phyloP scores from a whole-genome alignment of 2,888 invertebrate genomes.

The Hirtodrosophila alboralis region DNA sequence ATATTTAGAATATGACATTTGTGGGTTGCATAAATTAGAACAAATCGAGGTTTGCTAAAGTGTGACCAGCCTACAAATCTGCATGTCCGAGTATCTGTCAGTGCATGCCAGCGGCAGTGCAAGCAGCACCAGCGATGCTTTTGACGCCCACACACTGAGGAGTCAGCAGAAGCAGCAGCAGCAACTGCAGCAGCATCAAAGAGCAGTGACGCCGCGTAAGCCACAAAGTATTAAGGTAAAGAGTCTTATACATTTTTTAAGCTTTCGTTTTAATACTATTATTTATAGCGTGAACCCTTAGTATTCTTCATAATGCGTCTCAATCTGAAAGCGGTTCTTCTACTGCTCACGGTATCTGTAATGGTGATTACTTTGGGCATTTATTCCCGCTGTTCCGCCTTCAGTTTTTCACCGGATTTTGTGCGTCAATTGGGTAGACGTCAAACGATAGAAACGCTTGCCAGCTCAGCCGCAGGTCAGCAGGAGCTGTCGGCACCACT shows the following conservation, averaged over 20 bases:
- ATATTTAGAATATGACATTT: slow-evolving; percentile 64
- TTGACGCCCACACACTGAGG: slow-evolving; percentile 26
- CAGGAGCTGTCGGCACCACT: slow-evolving; percentile 42
- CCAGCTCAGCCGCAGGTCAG: slow-evolving; percentile 34
- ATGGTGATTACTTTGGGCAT: slow-evolving; percentile 89
- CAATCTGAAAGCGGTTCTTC: slow-evolving; percentile 90
- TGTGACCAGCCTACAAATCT: slow-evolving; percentile 43
- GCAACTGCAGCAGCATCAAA: slow-evolving; percentile 14
- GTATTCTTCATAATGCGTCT: slow-evolving; percentile 89
- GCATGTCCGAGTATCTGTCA: slow-evolving; percentile 58
- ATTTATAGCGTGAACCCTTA: slow-evolving; percentile 80
- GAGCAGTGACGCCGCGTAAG: slow-evolving; percentile 30
- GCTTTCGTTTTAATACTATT: neutral
- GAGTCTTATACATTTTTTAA: neutral
- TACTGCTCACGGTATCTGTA: slow-evolving; percentile 87
- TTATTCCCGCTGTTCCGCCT: slow-evolving; percentile 91
- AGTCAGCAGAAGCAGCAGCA: slow-evolving; percentile 4
- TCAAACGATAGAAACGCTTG: slow-evolving; percentile 21
- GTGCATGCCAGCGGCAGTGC: slow-evolving; percentile 34
- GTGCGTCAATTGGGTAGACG: slow-evolving; percentile 79
- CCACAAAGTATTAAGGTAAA: slow-evolving; percentile 50
- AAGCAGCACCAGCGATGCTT: slow-evolving; percentile 28
- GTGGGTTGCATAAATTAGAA: slow-evolving; percentile 21
- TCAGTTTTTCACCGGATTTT: slow-evolving; percentile 82
- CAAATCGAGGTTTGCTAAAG: slow-evolving; percentile 24